Evolutionary conservation across 23 tunicate species (phyloP).

Genomic region (Ciona savignyi): DNA sequence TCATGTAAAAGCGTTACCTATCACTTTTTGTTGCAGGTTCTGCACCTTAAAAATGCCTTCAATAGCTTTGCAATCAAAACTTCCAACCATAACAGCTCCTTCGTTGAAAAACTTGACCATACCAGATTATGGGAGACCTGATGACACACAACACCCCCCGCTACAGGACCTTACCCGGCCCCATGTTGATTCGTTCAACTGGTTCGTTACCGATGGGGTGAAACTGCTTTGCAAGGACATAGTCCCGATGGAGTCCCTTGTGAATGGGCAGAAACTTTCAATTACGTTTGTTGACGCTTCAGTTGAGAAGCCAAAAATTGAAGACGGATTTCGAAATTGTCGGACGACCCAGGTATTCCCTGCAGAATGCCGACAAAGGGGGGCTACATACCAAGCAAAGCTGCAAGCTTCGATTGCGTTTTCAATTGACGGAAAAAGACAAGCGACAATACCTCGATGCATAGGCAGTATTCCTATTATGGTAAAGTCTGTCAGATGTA

Average conservation of each 20-base stretch:
- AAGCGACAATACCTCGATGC: conserved; percentile 21
- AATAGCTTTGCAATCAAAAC: conserved; percentile 35
- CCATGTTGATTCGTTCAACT: conserved; percentile 92
- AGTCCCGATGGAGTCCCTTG: conserved; percentile 39
- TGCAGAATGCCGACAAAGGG: conserved; percentile 69
- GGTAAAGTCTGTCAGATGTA: conserved; percentile 64
- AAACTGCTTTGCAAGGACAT: conserved; percentile 42
- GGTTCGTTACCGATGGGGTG: conserved; percentile 85
- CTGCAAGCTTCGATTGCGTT: conserved; percentile 31
- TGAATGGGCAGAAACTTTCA: conserved; percentile 18
- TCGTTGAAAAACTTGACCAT: conserved; percentile 48
- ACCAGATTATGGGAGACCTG: conserved; percentile 17
- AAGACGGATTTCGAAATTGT: conserved; percentile 45
- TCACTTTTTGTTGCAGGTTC: too few relatives aligned
- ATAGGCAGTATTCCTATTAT: conserved; percentile 76
- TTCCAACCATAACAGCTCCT: conserved; percentile 37
- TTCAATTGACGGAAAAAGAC: conserved; percentile 46
- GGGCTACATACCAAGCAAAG: conserved; percentile 37
- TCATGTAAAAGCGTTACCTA: too few relatives aligned
- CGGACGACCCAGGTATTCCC: conserved; percentile 39
- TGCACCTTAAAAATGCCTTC: conserved; percentile 53
- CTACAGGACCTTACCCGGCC: conserved; percentile 55
- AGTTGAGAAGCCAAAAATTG: conserved; percentile 52
- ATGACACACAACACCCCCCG: conserved; percentile 17
- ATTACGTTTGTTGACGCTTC: conserved; percentile 20